Conservation (phyloP, 2,888 invertebrate species). For the Amblyteles armatorius region DNA sequence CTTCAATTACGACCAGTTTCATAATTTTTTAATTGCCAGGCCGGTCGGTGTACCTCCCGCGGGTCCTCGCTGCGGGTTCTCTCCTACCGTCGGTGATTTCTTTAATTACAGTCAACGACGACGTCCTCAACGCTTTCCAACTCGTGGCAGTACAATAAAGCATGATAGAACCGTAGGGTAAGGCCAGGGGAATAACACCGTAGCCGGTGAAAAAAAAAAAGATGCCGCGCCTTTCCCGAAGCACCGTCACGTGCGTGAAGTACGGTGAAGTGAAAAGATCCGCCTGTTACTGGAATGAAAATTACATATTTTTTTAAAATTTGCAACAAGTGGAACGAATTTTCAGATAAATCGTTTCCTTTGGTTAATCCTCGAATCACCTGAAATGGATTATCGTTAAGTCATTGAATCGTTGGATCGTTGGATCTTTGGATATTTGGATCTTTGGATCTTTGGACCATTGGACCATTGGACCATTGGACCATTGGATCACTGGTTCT, state of each 20-base stretch:
- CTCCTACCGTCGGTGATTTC: constrained; percentile 51
- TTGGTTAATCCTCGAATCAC: too few species aligned
- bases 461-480: too few species aligned
- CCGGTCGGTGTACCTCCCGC: constrained; percentile 28
- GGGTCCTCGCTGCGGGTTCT: constrained; percentile 36
- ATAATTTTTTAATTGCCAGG: constrained; percentile 72
- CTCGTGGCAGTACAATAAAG: constrained; percentile 26
- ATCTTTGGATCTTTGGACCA: too few species aligned
- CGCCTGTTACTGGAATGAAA: not conserved
- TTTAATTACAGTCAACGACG: constrained; percentile 61
- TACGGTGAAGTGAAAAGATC: constrained; percentile 2
- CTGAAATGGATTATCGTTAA: too few species aligned
- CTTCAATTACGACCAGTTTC: constrained; percentile 72
- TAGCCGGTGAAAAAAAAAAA: not conserved
- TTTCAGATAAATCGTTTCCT: not conserved
- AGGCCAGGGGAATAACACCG: not conserved
- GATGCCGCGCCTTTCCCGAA: constrained; percentile 10
- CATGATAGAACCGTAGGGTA: constrained; percentile 10
- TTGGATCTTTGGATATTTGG: too few species aligned
- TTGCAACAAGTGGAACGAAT: not conserved
- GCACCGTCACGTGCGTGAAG: not conserved
- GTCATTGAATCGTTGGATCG: too few species aligned
- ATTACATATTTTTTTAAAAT: not conserved
- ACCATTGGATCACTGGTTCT: too few species aligned
- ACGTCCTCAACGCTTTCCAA: constrained; percentile 58